A percentile compares a stretch with the other conserved stretches of the same genome.
Conservation (phyloP, 2,888 invertebrate species). For the Auanema freiburgensis region DNA sequence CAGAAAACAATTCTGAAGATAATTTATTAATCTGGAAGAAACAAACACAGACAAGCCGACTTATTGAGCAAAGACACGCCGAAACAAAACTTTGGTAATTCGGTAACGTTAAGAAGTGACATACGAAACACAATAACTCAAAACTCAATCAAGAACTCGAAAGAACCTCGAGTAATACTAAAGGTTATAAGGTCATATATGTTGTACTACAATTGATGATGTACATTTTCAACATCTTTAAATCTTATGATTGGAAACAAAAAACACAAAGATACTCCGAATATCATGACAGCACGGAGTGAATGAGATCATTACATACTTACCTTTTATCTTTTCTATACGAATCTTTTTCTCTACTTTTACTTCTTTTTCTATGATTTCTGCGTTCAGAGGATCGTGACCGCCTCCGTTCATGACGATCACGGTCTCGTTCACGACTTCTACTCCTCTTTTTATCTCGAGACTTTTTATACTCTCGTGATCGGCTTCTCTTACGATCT, state of each 20-base stretch:
- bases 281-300: not conserved
- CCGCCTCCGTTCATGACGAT: no score
- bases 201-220: not conserved
- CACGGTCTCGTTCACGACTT: not conserved
- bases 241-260: conserved; percentile 1
- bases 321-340: no score
- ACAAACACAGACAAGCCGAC: no score
- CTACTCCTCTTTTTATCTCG: conserved; percentile 12
- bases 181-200: not conserved
- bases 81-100: not conserved
- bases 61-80: no score
- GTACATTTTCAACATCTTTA: not conserved
- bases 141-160: not conserved
- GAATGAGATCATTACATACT: not conserved
- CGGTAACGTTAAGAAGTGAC: not conserved
- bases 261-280: not conserved
- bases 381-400: no score
- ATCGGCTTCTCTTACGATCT: conserved; percentile 14
- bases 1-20: not conserved
- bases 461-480: conserved; percentile 1
- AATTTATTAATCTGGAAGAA: no score
- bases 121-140: not conserved
- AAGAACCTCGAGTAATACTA: no score
- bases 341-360: not conserved
- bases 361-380: not conserved